phyloP scores from a whole-genome alignment of 2,113 vertebrate species.

The Gnathonemus longibarbis region DNA sequence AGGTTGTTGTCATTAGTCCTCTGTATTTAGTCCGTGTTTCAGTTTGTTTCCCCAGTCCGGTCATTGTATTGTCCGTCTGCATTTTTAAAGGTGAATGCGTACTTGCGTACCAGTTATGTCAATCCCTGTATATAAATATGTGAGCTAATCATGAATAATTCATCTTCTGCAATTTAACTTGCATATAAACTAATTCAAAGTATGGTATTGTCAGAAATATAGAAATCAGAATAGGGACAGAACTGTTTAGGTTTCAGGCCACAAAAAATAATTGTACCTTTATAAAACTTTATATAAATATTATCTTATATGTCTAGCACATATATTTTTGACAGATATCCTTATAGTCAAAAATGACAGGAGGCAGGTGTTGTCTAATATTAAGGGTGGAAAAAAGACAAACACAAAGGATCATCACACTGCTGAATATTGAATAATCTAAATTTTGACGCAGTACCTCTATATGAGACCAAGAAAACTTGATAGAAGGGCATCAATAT shows the following conservation, averaged over 20 bases:
- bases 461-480: not conserved
- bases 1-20: too few species aligned
- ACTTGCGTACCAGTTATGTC: too few species aligned
- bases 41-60: too few species aligned
- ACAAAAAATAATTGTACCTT: not conserved
- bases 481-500: not conserved
- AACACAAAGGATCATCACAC: not conserved
- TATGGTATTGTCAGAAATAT: not conserved
- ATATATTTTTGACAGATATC: not conserved
- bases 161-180: not conserved
- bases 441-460: not conserved
- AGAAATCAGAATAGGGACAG: not conserved
- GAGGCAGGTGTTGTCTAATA: not conserved
- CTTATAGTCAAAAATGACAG: too few species aligned
- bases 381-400: not conserved
- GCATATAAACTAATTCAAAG: not conserved
- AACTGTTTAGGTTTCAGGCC: not conserved
- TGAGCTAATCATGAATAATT: not conserved
- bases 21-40: too few species aligned
- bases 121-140: not conserved
- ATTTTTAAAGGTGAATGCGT: too few species aligned
- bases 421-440: not conserved
- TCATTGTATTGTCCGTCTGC: too few species aligned
- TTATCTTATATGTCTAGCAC: not conserved
- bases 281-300: not conserved